Percentiles rank a stretch among this genome's conserved stretches.
Conservation (phyloP, 2,888 invertebrate species). For the Patella caerulea region DNA sequence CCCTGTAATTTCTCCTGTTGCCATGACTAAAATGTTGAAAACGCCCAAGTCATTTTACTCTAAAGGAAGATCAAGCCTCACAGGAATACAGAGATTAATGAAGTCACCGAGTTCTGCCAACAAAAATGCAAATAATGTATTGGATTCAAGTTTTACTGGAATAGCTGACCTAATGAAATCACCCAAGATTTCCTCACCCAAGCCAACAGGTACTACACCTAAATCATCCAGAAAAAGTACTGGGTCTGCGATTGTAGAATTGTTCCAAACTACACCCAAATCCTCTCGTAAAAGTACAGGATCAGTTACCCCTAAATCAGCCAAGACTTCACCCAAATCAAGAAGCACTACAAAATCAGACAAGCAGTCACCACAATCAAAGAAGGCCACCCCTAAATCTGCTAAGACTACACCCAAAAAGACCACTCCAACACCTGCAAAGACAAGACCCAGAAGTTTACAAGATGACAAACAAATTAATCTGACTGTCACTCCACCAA, state of each 20-base stretch:
- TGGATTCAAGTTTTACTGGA: slow-evolving; percentile 33
- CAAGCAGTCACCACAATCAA: slow-evolving; percentile 33
- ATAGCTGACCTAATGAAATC: slow-evolving; percentile 29
- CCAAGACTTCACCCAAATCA: slow-evolving; percentile 13
- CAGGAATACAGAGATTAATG: background rate
- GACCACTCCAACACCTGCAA: slow-evolving; percentile 25
- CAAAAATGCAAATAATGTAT: background rate
- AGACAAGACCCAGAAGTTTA: slow-evolving; percentile 5
- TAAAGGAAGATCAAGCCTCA: slow-evolving; percentile 21
- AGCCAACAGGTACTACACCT: slow-evolving; percentile 25
- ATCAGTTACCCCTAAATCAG: slow-evolving; percentile 14
- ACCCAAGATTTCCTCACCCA: slow-evolving; percentile 29
- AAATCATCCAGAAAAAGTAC: slow-evolving; percentile 29
- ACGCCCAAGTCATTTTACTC: slow-evolving; percentile 6
- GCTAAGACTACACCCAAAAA: slow-evolving; percentile 23
- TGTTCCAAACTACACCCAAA: slow-evolving; percentile 23
- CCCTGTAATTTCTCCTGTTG: slow-evolving; percentile 24
- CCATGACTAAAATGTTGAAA: background rate
- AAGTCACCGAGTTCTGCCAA: background rate
- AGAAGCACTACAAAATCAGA: slow-evolving; percentile 22
- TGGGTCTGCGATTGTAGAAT: slow-evolving; percentile 26
- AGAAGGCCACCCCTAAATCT: slow-evolving; percentile 12
- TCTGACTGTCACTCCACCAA: background rate
- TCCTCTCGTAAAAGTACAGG: slow-evolving; percentile 7
- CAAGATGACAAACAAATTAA: slow-evolving; percentile 8